A percentile compares a stretch with the other conserved stretches of the same genome.
Conservation (phyloP, 1,140 invertebrate species). For the Cryptotermes secundus region DNA sequence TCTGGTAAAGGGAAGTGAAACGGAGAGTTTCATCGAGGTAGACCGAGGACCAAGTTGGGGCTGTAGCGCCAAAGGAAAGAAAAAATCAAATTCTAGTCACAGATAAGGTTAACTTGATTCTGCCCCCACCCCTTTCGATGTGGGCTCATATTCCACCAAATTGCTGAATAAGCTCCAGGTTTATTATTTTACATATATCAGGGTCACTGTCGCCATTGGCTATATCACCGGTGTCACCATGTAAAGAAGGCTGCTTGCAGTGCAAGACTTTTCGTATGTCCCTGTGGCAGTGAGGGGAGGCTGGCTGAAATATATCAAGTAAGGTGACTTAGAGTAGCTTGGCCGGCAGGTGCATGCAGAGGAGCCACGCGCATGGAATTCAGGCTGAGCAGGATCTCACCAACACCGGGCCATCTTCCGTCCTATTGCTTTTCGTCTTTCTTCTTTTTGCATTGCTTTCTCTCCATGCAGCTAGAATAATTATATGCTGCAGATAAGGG, state of each 20-base stretch:
- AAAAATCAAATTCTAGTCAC: no score
- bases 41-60: no score
- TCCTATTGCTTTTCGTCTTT: neutral
- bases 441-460: neutral
- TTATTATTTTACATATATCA: no score
- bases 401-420: neutral
- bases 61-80: no score
- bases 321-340: neutral
- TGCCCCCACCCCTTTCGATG: no score
- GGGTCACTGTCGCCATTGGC: no score
- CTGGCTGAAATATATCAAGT: conserved; percentile 7
- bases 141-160: no score
- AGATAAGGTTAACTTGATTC: no score
- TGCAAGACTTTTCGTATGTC: neutral
- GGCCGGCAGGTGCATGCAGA: neutral
- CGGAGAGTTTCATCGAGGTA: no score
- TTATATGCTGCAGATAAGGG: neutral
- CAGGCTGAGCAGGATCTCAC: neutral
- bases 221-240: no score
- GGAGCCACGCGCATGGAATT: neutral
- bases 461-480: neutral
- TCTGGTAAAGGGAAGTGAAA: no score
- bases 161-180: no score
- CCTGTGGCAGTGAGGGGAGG: neutral
- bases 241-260: neutral